Conservation (phyloP, 2,113 vertebrate genomes). For the Noturus placidus region DNA sequence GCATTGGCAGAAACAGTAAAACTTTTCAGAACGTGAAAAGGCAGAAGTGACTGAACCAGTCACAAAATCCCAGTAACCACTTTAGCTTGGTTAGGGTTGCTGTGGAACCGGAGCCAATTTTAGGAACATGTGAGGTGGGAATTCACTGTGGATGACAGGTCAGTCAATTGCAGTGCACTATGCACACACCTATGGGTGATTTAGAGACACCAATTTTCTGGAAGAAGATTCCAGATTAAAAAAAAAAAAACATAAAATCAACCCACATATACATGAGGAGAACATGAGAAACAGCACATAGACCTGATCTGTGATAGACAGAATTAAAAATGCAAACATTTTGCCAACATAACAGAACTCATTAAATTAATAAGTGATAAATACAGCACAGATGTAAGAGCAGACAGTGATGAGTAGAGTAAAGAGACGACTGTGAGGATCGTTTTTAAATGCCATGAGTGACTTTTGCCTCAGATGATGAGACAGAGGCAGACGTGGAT, state of each 20-base stretch:
- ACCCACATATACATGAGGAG: neutral
- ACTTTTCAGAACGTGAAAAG: neutral
- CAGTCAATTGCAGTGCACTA: neutral
- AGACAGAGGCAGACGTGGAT: neutral
- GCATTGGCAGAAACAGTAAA: neutral
- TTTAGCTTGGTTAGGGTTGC: too few relatives aligned
- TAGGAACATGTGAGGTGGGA: too few relatives aligned
- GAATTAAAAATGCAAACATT: neutral
- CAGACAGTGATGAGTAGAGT: neutral
- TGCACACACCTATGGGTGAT: neutral
- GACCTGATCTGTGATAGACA: neutral
- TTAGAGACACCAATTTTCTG: neutral
- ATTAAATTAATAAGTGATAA: neutral
- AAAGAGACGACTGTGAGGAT: neutral
- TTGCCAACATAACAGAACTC: neutral
- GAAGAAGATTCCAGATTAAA: neutral
- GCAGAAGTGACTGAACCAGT: neutral
- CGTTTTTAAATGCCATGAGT: neutral
- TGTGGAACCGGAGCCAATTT: too few relatives aligned
- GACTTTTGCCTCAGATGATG: neutral
- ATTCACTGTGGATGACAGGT: neutral
- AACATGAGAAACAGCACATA: slow-evolving; percentile 1
- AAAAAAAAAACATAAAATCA: too few relatives aligned
- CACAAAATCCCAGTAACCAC: neutral
- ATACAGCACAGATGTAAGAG: neutral